phyloP scores from a whole-genome alignment of 1,140 invertebrate species.

The Idris sp. region DNA sequence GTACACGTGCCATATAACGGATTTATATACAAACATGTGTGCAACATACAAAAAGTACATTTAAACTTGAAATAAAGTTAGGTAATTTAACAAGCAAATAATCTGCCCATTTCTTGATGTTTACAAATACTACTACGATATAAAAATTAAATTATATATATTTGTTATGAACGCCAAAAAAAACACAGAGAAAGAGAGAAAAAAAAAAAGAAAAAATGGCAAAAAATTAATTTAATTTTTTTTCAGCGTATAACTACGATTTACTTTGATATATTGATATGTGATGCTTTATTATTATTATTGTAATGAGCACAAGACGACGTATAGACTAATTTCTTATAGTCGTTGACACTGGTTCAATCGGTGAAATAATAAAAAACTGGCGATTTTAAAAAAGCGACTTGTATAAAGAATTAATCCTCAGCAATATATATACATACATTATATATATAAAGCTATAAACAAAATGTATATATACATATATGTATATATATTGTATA shows the following conservation, averaged over 20 bases:
- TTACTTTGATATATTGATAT: slow-evolving; percentile 19
- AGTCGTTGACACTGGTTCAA: slow-evolving; percentile 3
- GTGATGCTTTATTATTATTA: slow-evolving; percentile 12
- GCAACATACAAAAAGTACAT: no score
- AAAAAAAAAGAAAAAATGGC: no score
- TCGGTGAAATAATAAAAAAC: background rate
- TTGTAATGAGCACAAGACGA: slow-evolving; percentile 11
- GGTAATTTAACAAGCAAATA: background rate
- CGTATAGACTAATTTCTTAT: slow-evolving; percentile 21
- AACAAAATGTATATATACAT: no score
- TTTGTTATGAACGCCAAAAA: slow-evolving; percentile 13
- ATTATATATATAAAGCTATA: no score
- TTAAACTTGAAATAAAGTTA: no score
- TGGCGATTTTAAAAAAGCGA: slow-evolving; percentile 4
- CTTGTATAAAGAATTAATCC: slow-evolving; percentile 29
- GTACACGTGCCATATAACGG: no score
- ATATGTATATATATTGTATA: slow-evolving; percentile 56
- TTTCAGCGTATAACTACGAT: background rate
- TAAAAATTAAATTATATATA: slow-evolving; percentile 11
- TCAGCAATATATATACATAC: slow-evolving; percentile 41
- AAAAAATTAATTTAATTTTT: no score
- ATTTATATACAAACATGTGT: no score
- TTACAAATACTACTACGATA: slow-evolving; percentile 13
- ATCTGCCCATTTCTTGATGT: slow-evolving; percentile 9
- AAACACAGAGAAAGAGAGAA: no score